Evolutionary conservation across 2,888 invertebrate species (phyloP).

Genomic region (Tuta absoluta): DNA sequence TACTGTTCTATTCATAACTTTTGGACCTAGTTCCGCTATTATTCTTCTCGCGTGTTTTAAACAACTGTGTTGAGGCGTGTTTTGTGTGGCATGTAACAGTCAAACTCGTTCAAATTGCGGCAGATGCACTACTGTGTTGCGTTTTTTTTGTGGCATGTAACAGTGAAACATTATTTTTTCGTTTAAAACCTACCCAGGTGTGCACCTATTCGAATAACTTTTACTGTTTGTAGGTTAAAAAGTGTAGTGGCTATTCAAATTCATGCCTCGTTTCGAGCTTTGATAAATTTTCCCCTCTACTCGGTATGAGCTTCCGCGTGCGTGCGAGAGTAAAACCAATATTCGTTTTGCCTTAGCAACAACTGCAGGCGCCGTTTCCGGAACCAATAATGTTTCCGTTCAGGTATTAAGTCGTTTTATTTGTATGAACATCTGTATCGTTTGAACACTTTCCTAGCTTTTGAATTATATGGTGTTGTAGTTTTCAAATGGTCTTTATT

Average conservation of each 20-base stretch:
- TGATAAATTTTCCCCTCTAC: not conserved
- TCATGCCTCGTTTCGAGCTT: too few relatives aligned
- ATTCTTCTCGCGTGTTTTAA: not conserved
- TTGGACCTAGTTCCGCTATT: not conserved
- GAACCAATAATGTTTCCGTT: not conserved
- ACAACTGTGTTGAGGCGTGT: not conserved
- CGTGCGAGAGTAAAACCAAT: too few relatives aligned
- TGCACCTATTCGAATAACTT: not conserved
- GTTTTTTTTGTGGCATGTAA: not conserved
- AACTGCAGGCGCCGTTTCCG: not conserved
- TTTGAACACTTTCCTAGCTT: too few relatives aligned
- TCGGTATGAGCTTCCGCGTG: not conserved
- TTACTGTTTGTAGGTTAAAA: not conserved
- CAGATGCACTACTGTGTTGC: conserved; percentile 2
- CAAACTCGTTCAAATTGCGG: not conserved
- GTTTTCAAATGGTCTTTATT: too few relatives aligned
- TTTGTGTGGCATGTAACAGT: not conserved
- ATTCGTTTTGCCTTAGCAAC: too few relatives aligned
- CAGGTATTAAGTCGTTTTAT: too few relatives aligned
- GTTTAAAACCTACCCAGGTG: not conserved
- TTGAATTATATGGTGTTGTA: too few relatives aligned
- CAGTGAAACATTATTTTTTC: not conserved
- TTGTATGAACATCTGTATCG: too few relatives aligned
- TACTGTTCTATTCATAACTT: conserved; percentile 4
- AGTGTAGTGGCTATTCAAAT: not conserved